Base-by-base conservation (phyloP, 92 coral and sea anemone species). In the Porites divaricata region DNA sequence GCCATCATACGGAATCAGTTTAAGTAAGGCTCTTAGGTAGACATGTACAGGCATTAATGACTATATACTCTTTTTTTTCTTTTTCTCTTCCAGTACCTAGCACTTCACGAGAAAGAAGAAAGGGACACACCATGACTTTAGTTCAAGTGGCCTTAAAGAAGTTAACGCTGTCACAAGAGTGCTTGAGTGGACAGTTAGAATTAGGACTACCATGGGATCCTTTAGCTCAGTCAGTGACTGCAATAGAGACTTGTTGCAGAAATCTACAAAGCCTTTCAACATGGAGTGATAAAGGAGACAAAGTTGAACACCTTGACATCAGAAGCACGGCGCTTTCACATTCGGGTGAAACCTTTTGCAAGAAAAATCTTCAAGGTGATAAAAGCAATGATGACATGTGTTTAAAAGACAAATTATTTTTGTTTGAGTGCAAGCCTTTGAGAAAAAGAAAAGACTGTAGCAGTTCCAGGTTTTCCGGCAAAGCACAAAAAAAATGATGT, bases 191-290 rank as follows among this genome's bases (percentile, higher is more conserved):
- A 85, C 88, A 88, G 12, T 72, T 97, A 52, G 99, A 97, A 80
- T 54, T 95, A 45, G 90, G 89, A 49, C 67, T 97, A 35, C 91
- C 92, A n/a, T 97, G 99, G 99, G 93, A 97, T 81, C 98, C 99
- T 41, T 77, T 97, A 65, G 89, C 89, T 45, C 45, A 65, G 24
- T 80, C 92, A 68, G 74, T 84, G 19, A 35, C 9, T 19, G 65
- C 63, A 50, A 90, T 90, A 87, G 90, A 90, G 66, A 86, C 14
- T n/a, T 85, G 74, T 52, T 35, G 77, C 59, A 76, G 53, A 59
- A 81, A 61, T 50, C 82, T 88, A 14, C 77, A 68, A 9, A 54
- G 72, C 12, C 80, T 76, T 65, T 77, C 83, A 81, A n/a, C 5
- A 22, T 74, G 75, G 21, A 74, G 52, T 35, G 67, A 35, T 63